Percentiles rank a stretch among this genome's conserved stretches.
Evolutionary conservation across 2,797 vertebrate genomes (phyloP).

Genomic region (Darevskia mixta): DNA sequence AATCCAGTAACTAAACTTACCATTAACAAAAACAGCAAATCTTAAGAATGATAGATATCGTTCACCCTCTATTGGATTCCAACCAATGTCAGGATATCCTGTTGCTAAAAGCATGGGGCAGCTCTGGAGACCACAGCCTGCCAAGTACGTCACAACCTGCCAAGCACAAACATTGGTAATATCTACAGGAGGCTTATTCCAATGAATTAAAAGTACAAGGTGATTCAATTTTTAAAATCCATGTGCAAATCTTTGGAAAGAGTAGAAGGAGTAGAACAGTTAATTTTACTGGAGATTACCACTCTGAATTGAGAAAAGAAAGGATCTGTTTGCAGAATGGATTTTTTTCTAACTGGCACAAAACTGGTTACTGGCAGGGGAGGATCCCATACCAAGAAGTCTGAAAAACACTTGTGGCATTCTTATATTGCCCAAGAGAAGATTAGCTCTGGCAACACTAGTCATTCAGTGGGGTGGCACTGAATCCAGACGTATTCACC

Average conservation of each 20-base stretch:
- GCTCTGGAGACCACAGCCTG: conserved; percentile 96
- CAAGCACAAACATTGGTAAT: conserved; percentile 38
- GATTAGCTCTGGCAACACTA: neutral
- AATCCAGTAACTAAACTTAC: conserved; percentile 78
- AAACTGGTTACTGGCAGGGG: neutral
- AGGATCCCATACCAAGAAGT: neutral
- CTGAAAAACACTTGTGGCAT: neutral
- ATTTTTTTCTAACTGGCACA: neutral
- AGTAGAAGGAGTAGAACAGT: neutral
- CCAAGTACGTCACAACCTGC: conserved; percentile 97
- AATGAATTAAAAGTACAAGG: neutral
- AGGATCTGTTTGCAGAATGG: neutral
- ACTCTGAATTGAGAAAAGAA: neutral
- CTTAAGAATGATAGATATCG: conserved; percentile 96
- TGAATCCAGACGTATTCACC: neutral
- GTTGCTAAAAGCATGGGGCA: conserved; percentile 93
- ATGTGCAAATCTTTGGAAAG: neutral
- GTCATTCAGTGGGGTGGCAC: neutral
- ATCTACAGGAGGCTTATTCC: neutral
- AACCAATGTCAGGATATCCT: conserved; percentile 96
- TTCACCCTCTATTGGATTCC: conserved; percentile 99
- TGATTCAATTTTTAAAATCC: neutral
- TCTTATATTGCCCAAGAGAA: neutral
- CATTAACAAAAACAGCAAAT: conserved; percentile 98
- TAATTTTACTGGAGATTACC: conserved; percentile 1